A percentile compares a stretch with the other conserved stretches of the same genome.
phyloP scores from a whole-genome alignment of 2,888 invertebrate species.

The Dastarcus helophoroides region DNA sequence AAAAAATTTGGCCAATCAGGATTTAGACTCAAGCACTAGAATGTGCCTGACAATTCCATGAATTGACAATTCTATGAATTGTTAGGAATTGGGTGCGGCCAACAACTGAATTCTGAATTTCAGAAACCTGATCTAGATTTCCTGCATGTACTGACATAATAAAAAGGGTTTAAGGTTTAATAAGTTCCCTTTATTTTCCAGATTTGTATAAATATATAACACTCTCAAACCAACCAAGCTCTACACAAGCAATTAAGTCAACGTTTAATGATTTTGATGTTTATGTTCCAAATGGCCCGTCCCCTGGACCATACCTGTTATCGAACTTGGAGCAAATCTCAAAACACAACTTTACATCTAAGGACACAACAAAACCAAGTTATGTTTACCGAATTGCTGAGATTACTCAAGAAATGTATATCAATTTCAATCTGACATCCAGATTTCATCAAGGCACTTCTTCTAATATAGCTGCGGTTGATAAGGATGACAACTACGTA shows the following conservation, averaged over 20 bases:
- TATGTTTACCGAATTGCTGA: slow-evolving; percentile 27
- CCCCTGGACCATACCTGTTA: slow-evolving; percentile 27
- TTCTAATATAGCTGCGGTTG: slow-evolving; percentile 53
- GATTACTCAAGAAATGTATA: slow-evolving; percentile 25
- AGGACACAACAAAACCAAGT: slow-evolving; percentile 19
- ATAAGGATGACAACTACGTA: slow-evolving; percentile 54
- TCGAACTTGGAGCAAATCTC: slow-evolving; percentile 27
- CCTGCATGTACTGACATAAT: too few relatives aligned
- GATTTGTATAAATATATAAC: slow-evolving; percentile 1
- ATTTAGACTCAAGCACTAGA: too few relatives aligned
- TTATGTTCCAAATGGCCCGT: slow-evolving; percentile 28
- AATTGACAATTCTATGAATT: too few relatives aligned
- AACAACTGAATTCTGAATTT: too few relatives aligned
- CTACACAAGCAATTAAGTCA: slow-evolving; percentile 22
- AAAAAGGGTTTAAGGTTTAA: too few relatives aligned
- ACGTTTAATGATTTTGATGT: slow-evolving; percentile 29
- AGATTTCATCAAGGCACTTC: slow-evolving; percentile 37
- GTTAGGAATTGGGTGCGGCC: too few relatives aligned
- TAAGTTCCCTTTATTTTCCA: too few relatives aligned
- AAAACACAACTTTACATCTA: slow-evolving; percentile 24
- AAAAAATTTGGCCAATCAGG: too few relatives aligned
- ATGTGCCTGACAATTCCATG: too few relatives aligned
- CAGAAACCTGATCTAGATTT: too few relatives aligned
- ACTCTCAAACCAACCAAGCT: background rate
- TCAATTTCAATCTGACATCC: slow-evolving; percentile 23